Base-by-base conservation (phyloP, 2,888 invertebrate species). In the Epicampocera succincta region DNA sequence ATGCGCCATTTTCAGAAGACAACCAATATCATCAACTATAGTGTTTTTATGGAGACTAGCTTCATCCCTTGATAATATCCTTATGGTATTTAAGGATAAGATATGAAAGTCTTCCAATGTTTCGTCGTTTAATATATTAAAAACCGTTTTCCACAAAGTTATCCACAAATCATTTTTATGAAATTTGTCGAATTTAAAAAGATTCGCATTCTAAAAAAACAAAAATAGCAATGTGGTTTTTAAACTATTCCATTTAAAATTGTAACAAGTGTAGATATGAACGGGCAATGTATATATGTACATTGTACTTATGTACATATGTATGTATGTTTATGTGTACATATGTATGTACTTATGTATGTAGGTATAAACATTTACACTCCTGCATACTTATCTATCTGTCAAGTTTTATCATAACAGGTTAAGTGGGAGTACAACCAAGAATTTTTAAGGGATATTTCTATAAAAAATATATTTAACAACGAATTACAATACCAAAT, bases 11-110 rank as follows among this genome's bases (percentile, higher is more conserved):
- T 93, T 92, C 80, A 96, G 91, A 58, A 97, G 90, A n/a, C 93
- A 92, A 83, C 93, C 92, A 56, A 97, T 91, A 92, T 94, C 94
- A 85, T 94, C 93, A 85, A 93, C 94, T 13, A 96, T 92, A 73
- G 95, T 79, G 85, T 93, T 92, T 12, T 86, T 86, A 84, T 95
- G 94, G 63, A 97, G 91, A 77, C 94, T 93, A 19, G 92, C 92
- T 91, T 96, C 96, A 85, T 97, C 97, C 17, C 97, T 94, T 85
- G 97, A 96, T 86, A 89, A 93, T 88, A 90, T 90, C 25, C 91
- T 86, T 38, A 91, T 86, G 2, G 90, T 88, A 60, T 90, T 90
- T 17, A 91, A 84, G 60, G 90, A 89, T 42, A 87, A 85, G 3
- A 87, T 80, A 79, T 89, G 88, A 21, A 88, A 74, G 0, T 84